Evolutionary conservation across 2,888 invertebrate genomes (phyloP), one percentile per base, ranked within the genome.

Genomic region (Eupithecia centaureata): DNA sequence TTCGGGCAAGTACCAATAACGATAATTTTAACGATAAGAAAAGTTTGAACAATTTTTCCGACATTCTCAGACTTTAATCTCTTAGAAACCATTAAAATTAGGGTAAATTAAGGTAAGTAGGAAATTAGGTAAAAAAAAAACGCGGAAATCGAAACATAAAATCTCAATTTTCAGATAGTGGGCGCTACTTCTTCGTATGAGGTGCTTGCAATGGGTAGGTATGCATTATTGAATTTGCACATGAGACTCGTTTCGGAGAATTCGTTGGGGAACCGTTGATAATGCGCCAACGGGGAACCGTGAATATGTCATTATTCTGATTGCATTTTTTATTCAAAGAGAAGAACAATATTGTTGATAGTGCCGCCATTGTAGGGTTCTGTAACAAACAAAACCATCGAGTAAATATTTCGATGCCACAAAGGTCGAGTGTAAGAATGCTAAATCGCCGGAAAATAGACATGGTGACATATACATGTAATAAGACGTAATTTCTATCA

Each of bases 211-310:
- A 47, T 42, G 60, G 42, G 61, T 70, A 73, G 42, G 61, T 70
- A 73, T 76, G 74, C 70, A 74, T 73, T 76, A 74, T 76, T 76
- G 69, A 75, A 74, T 73, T 69, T 68, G 73, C 76, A 73, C 73
- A 72, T 74, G 73, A 67, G 73, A 68, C 69, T 71, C 70, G 65
- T 68, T 69, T 65, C 52, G 18, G 57, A 54, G 54, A 60, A 56
- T 64, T 28, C 62, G 62, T 62, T 64, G 38, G 73, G 68, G 70
- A 22, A 64, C 27, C 58, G 54, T 63, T 67, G 35, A 70, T 70
- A 64, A 70, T 70, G 66, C 70, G 58, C 59, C 66, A 58, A 61
- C 66, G 38, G 66, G 66, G 70, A 63, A 33, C 57, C 66, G 61
- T 63, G 52, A 63, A 63, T 66, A 51, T 61, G 38, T 57, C 66